phyloP scores from a whole-genome alignment of 2,113 vertebrate species.

The Epinephelus lanceolatus region DNA sequence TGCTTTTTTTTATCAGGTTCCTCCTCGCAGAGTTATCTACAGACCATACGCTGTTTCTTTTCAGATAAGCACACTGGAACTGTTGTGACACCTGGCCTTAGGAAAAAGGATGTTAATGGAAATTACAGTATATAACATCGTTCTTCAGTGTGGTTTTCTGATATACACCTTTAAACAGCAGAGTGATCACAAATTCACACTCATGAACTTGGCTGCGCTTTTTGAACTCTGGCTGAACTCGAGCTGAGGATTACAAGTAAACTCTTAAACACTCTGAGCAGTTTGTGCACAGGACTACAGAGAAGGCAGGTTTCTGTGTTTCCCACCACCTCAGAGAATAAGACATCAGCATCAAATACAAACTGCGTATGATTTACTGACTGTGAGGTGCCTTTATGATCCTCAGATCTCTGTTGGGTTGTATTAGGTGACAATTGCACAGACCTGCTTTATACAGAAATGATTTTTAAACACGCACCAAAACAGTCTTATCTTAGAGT shows the following conservation, averaged over 20 bases:
- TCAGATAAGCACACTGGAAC: constrained; percentile 1
- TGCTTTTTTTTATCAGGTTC: not conserved
- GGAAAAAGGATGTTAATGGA: not conserved
- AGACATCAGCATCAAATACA: constrained; percentile 11
- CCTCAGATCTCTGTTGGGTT: constrained; percentile 1
- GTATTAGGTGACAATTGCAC: not conserved
- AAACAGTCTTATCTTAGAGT: not conserved
- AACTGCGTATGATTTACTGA: not conserved
- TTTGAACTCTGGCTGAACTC: constrained; percentile 52
- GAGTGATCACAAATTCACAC: not conserved
- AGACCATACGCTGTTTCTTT: not conserved
- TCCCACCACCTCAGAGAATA: constrained; percentile 18
- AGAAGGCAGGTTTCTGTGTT: not conserved
- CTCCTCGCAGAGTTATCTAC: not conserved
- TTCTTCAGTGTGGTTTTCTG: not conserved
- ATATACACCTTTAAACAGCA: not conserved
- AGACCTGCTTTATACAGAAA: not conserved
- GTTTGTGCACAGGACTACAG: not conserved
- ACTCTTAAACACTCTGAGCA: constrained; percentile 8
- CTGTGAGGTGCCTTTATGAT: not conserved
- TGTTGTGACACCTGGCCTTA: not conserved
- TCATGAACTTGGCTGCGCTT: constrained; percentile 19
- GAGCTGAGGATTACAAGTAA: not conserved
- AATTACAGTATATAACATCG: not conserved
- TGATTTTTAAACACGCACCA: not conserved